phyloP scores from a whole-genome alignment of 1,140 invertebrate species.

The Nilaparvata lugens region DNA sequence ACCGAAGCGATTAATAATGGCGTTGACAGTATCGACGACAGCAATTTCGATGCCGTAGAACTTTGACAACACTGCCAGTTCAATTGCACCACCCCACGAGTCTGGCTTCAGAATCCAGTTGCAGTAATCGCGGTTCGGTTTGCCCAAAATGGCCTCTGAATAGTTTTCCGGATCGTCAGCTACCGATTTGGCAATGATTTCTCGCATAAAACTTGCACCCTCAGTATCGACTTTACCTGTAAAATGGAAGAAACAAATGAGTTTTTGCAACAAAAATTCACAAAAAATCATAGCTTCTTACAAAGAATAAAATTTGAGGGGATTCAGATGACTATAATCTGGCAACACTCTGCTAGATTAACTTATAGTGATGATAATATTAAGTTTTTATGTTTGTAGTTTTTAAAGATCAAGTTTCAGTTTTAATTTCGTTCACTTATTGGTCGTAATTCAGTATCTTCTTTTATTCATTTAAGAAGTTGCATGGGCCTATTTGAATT shows the following conservation, averaged over 20 bases:
- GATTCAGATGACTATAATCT: too few species aligned
- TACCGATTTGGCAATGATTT: constrained; percentile 79
- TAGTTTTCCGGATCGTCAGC: constrained; percentile 64
- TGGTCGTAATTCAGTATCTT: too few species aligned
- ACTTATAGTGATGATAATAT: too few species aligned
- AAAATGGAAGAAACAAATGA: constrained; percentile 11
- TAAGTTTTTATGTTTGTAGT: too few species aligned
- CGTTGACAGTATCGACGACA: constrained; percentile 85
- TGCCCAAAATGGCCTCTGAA: constrained; percentile 78
- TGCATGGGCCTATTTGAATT: too few species aligned
- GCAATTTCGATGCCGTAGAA: constrained; percentile 88
- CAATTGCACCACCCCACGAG: constrained; percentile 94
- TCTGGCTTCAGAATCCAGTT: constrained; percentile 73
- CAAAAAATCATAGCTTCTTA: too few species aligned
- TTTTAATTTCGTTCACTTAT: too few species aligned
- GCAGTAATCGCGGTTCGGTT: constrained; percentile 78
- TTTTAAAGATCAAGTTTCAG: too few species aligned
- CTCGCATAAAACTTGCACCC: constrained; percentile 61
- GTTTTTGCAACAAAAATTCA: too few species aligned
- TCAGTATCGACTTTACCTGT: constrained; percentile 63
- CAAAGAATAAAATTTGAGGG: too few species aligned
- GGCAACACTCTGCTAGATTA: too few species aligned
- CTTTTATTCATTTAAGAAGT: too few species aligned
- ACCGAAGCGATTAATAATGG: constrained; percentile 85
- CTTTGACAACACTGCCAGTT: constrained; percentile 78